phyloP scores from a whole-genome alignment of 2,797 vertebrate species.

The Chromis chromis region DNA sequence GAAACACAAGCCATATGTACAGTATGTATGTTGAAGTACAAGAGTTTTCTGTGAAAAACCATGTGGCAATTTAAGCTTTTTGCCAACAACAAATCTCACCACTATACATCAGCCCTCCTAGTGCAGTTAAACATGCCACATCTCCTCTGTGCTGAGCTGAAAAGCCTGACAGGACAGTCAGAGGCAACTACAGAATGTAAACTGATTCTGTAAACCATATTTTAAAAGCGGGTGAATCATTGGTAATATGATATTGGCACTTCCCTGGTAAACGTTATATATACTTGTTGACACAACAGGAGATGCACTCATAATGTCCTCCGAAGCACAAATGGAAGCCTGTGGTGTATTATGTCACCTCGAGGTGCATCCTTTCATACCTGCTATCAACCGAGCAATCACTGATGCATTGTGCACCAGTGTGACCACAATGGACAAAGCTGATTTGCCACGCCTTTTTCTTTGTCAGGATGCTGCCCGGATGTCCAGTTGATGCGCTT shows the following conservation, averaged over 20 bases:
- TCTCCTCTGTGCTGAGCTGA: constrained; percentile 49
- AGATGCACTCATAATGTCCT: constrained; percentile 72
- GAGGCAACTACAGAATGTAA: constrained; percentile 59
- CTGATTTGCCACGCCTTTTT: constrained; percentile 49
- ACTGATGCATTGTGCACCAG: constrained; percentile 22
- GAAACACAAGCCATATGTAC: constrained; percentile 79
- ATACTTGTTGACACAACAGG: constrained; percentile 78
- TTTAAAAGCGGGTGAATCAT: constrained; percentile 77
- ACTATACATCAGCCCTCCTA: constrained; percentile 37
- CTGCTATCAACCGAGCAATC: constrained; percentile 47
- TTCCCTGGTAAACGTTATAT: constrained; percentile 72
- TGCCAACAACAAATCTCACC: constrained; percentile 62
- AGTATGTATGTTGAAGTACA: constrained; percentile 65
- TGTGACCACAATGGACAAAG: constrained; percentile 36
- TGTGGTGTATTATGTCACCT: constrained; percentile 73
- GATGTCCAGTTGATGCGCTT: constrained; percentile 45
- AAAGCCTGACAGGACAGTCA: constrained; percentile 52
- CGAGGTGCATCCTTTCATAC: constrained; percentile 61
- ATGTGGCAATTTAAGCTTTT: constrained; percentile 70
- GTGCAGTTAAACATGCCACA: constrained; percentile 56
- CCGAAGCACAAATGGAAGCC: constrained; percentile 69
- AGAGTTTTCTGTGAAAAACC: constrained; percentile 67
- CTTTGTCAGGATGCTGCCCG: constrained; percentile 44
- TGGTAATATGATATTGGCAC: constrained; percentile 75
- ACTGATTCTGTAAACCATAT: constrained; percentile 76